Base-by-base conservation (phyloP, 2,888 invertebrate genomes). In the Pegoplata infirma region DNA sequence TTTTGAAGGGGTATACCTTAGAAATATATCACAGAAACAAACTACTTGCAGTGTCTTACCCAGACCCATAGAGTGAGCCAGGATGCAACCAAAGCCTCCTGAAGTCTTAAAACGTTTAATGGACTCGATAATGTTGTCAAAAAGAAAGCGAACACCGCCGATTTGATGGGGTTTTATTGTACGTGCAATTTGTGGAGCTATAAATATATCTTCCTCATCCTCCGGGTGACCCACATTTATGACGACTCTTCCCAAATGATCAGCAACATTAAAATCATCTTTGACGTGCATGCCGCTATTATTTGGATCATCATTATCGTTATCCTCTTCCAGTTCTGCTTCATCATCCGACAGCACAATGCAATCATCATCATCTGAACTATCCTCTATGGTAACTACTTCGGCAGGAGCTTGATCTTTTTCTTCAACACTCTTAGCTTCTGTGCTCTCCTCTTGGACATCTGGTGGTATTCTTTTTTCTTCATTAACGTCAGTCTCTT, bases 51-150 rank as follows among this genome's bases (percentile, higher is more conserved):
- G 91, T 0, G 99, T 99, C 91, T 99, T 99, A n/a, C 99, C 99
- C 25, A 99, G 92, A 1, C 99, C 99, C 99, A 99, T 99, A 51
- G 98, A 98, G 91, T 99, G 99, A 0, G 99, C 99, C 64, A 99
- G 91, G 84, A 99, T 98, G 88, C 99, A 99, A 12, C 99, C 99
- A 89, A 99, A 98, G 10, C 99, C 98, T 2, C 94, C 92, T 0
- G 96, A 96, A 14, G 93, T 95, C 68, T 95, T 95, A 89, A 95
- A 99, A 82, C 97, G 92, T 78, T 94, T 94, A 51, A 96, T 92
- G 17, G 97, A 98, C 90, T 99, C 99, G 82, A 99, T 95, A 21
- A 99, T 94, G 88, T 99, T 99, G 90, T 99, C 98, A 88, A 96
- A 99, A 66, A 99, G 90, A 89, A 99, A 99, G 72, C 98, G 92